Base-by-base conservation (phyloP, 2,888 invertebrate genomes). In the Formica aserva region DNA sequence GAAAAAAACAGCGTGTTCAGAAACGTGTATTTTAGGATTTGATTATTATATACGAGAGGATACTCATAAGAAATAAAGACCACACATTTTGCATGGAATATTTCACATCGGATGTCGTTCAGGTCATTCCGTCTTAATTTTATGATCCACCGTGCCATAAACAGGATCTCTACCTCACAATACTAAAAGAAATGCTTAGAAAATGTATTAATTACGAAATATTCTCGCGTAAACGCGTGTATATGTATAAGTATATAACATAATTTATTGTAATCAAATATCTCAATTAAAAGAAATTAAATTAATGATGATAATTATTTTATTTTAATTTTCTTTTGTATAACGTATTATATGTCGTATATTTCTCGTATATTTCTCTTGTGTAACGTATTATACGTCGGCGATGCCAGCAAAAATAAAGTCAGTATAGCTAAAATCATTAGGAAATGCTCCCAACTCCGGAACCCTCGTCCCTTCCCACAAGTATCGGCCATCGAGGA, bases 401-500 rank as follows among this genome's bases (percentile, higher is more conserved):
- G 57, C n/a, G 29, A 67, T n/a, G 38, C 55, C 41, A 22, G 55
- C 60, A 85, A 75, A 86, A 86, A 89, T 89, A 69, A 88, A 91
- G 89, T 89, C 86, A 80, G 82, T 85, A n/a, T n/a, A 85, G 85
- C 86, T 67, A 76, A 88, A 89, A 87, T 85, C 89, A 87, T 86
- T 88, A 86, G 81, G 76, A 84, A 78, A 63, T 82, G 62, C 69
- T 82, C 74, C 78, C 67, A 74, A 62, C 71, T 26, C 57, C 60
- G 57, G 65, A 71, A 67, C 82, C 78, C 85, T 83, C 85, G 83
- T 83, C 83, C 85, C 86, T 91, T 90, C 92, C 90, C 91, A 90
- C 90, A 90, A 89, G 84, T 81, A 89, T 92, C 91, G 86, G 90
- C 92, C 92, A 90, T 88, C 88, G 87, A 86, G 89, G 88, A 92